Conservation (phyloP, 1,140 invertebrate species). For the Ceratoteleas bidentatus region DNA sequence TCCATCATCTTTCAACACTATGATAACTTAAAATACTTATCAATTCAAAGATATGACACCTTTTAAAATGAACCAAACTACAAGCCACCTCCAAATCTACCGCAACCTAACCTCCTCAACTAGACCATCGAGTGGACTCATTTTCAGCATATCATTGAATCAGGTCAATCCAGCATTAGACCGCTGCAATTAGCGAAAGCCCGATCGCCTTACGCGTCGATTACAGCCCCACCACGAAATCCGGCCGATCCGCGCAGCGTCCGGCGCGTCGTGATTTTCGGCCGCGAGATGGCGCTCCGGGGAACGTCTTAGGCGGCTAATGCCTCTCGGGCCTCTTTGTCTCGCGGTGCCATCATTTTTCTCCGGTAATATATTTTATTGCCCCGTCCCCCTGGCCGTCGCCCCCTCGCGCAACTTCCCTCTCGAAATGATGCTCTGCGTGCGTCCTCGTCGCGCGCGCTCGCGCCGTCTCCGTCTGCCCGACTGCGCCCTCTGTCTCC, state of each 20-base stretch:
- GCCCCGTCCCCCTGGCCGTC: constrained; percentile 64
- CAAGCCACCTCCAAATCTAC: too few species aligned
- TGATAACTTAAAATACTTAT: too few species aligned
- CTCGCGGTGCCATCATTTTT: constrained; percentile 78
- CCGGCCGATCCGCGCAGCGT: neutral
- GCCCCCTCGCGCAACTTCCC: constrained; percentile 44
- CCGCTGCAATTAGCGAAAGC: too few species aligned
- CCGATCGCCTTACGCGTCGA: too few species aligned
- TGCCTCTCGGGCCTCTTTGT: constrained; percentile 76
- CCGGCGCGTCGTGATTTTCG: constrained; percentile 29
- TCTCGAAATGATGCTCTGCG: constrained; percentile 55
- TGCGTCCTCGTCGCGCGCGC: constrained; percentile 45
- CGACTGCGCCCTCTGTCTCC: constrained; percentile 36
- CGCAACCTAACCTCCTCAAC: too few species aligned
- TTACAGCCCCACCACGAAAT: too few species aligned
- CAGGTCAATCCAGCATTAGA: too few species aligned
- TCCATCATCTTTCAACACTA: too few species aligned
- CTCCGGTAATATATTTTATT: constrained; percentile 81
- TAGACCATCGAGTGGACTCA: too few species aligned
- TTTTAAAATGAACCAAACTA: too few species aligned
- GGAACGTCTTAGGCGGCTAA: constrained; percentile 74
- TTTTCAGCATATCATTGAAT: too few species aligned
- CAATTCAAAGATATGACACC: too few species aligned
- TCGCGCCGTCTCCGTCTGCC: constrained; percentile 25
- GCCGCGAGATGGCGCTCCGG: constrained; percentile 40